Base-by-base conservation (phyloP, 2,797 vertebrate genomes). In the Tarsius wallacei region DNA sequence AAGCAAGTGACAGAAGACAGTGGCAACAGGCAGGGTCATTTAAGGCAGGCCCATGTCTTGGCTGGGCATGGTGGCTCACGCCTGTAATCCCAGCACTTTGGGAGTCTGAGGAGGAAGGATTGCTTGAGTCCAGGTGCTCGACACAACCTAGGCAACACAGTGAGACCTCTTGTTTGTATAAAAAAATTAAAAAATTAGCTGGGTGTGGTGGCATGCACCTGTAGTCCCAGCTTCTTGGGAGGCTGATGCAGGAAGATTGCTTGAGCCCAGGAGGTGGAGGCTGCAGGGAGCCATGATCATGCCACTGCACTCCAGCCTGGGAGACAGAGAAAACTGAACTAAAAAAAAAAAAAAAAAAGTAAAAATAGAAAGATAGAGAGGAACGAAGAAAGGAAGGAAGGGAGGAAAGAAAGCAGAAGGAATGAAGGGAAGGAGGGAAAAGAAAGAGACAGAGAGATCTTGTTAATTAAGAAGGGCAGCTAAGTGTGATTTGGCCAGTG, bases 151-250 rank as follows among this genome's bases (percentile, higher is more conserved):
- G n/a, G 36, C 66, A 70, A 70, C n/a, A 36, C 21, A 19, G 17
- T 70, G n/a, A 36, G 36, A 70, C 2, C 17, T 19, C 10, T 10
- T 70, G 4, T 70, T 19, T 70, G 26, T 24, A 15, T 19, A 63
- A 28, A 63, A 63, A 26, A 63, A 28, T 26, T 28, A 63, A 63
- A 64, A 70, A 36, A 36, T 12, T 70, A 70, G 66, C n/a, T 2
- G 0, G 9, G 66, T 17, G 19, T 70, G 9, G 9, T 70, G 17
- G 17, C 8, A 4, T 0, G 10, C 21, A 10, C 31, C n/a, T 21
- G 21, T 19, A 70, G 36, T 36, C 66, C n/a, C 66, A 36, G 66
- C 66, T 36, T 21, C 66, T 36, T 5, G 10, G 66, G 66, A 70
- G 66, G 19, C 33, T 70, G n/a, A 36, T 17, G 4, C n/a, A 70